Conservation (phyloP, 1,140 invertebrate species). For the Heliconius melpomene region DNA sequence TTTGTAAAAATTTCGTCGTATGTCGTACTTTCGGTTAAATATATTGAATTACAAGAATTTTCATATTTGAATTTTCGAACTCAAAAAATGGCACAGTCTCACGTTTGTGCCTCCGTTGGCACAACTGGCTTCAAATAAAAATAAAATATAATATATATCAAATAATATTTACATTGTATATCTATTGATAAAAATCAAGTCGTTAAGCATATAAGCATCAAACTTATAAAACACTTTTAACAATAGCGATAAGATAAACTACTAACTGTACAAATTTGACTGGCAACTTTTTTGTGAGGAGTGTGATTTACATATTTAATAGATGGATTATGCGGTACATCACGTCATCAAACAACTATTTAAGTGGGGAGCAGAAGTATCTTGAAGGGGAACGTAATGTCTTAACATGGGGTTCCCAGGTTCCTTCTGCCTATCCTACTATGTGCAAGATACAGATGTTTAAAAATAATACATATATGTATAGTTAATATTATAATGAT, state of each 20-base stretch:
- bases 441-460: too few relatives aligned
- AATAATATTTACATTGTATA: neutral
- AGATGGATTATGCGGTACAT: slow-evolving; percentile 1
- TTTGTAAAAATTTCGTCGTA: too few relatives aligned
- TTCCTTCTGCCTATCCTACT: too few relatives aligned
- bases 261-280: neutral
- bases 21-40: too few relatives aligned
- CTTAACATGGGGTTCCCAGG: neutral
- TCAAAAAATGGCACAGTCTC: too few relatives aligned
- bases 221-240: neutral
- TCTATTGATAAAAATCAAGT: neutral
- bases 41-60: too few relatives aligned
- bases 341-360: neutral
- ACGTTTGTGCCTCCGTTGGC: too few relatives aligned
- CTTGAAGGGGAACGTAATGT: neutral
- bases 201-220: neutral
- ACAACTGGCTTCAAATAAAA: too few relatives aligned
- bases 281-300: neutral
- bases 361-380: neutral
- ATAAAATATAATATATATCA: neutral
- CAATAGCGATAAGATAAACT: neutral
- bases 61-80: too few relatives aligned
- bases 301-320: neutral
- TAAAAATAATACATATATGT: too few relatives aligned
- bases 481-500: too few relatives aligned